These are phyloP conservation scores for Acridotheres tristis DNA, from an alignment of 2,797 vertebrate species.

Conservation along the genomic window DNA sequence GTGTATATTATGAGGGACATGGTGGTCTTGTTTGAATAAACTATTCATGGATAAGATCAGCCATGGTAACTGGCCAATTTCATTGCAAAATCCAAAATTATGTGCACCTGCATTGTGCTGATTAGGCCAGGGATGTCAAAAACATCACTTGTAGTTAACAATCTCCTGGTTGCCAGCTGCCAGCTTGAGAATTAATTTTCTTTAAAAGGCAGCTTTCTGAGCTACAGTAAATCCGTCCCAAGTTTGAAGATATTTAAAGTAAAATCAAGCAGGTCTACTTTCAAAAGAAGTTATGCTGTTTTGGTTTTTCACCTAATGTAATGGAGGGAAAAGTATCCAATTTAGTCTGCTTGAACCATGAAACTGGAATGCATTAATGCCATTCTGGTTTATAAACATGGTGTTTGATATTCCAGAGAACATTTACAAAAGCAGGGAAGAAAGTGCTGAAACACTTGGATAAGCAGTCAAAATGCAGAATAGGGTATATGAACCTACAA, in stretches of 20 bases:
- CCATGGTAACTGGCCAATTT: neutral
- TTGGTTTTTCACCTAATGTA: neutral
- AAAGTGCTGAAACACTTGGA: neutral
- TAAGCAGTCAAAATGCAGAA: neutral
- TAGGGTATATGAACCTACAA: neutral
- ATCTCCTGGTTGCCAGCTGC: neutral
- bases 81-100: conserved; percentile 35
- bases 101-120: conserved; percentile 20
- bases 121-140: conserved; percentile 1
- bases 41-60: conserved; percentile 26
- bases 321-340: neutral
- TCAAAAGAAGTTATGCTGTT: neutral
- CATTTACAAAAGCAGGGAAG: neutral
- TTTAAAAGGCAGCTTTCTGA: conserved; percentile 2
- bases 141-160: neutral
- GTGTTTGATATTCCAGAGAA: neutral
- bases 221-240: neutral
- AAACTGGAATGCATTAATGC: neutral
- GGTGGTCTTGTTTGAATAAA: conserved; percentile 42
- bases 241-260: neutral
- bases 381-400: neutral
- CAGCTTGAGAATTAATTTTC: neutral
- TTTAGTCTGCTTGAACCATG: neutral
- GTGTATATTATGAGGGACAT: neutral
- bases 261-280: neutral